Evolutionary conservation across 2,797 vertebrate genomes (phyloP).

Genomic region (Setipinna tenuifilis): DNA sequence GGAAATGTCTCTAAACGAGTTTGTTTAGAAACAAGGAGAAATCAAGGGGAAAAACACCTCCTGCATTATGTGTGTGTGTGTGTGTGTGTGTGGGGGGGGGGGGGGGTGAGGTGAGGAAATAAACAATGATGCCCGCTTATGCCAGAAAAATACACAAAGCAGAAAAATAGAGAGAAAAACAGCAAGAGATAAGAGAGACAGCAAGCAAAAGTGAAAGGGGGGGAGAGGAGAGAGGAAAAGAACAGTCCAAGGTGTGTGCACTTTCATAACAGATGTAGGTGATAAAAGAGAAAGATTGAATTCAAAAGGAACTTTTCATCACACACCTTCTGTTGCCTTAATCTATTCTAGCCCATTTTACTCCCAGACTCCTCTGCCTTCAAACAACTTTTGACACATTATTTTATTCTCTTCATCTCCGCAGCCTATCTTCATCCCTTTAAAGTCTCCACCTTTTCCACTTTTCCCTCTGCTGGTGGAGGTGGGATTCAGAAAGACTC

Average conservation of each 20-base stretch:
- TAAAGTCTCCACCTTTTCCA: not conserved
- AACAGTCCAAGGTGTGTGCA: not conserved
- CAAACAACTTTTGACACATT: not conserved
- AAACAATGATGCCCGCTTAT: not conserved
- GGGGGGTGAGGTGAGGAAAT: not conserved
- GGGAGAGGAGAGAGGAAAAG: not conserved
- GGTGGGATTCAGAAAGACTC: not conserved
- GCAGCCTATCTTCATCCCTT: not conserved
- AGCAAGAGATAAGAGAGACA: not conserved
- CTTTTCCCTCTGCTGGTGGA: not conserved
- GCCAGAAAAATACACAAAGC: conserved; percentile 34
- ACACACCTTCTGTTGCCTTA: not conserved
- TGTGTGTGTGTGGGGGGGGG: no score
- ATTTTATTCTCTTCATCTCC: not conserved
- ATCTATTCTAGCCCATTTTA: not conserved
- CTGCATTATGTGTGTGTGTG: not conserved
- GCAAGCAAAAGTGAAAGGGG: not conserved
- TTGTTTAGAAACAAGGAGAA: not conserved
- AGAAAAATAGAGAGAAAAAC: not conserved
- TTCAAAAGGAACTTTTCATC: not conserved
- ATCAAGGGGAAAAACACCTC: not conserved
- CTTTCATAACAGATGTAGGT: not conserved
- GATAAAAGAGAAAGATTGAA: not conserved
- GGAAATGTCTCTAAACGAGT: not conserved
- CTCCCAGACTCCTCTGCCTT: not conserved